phyloP scores from a whole-genome alignment of 2,797 vertebrate genomes.

The Pseudopleuronectes americanus region DNA sequence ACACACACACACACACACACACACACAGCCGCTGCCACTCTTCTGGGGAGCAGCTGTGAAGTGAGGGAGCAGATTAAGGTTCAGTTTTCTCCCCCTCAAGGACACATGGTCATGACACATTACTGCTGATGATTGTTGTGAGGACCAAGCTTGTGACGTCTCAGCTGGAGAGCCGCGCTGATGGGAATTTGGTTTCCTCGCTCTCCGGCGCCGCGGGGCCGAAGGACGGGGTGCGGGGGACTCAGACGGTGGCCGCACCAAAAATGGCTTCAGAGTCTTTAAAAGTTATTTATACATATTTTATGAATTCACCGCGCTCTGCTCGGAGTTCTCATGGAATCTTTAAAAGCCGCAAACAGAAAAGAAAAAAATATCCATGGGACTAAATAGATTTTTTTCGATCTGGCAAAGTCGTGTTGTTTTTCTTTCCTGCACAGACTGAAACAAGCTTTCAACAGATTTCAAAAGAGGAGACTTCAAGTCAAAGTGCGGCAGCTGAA shows the following conservation, averaged over 20 bases:
- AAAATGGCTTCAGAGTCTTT: constrained; percentile 47
- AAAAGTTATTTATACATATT: constrained; percentile 35
- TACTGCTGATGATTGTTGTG: constrained; percentile 72
- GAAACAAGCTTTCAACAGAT: constrained; percentile 50
- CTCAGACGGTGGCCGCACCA: constrained; percentile 38
- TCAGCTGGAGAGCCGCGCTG: constrained; percentile 68
- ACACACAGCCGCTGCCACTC: constrained; percentile 26
- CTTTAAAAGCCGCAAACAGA: no score
- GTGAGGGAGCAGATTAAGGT: constrained; percentile 67
- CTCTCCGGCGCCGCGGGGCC: constrained; percentile 17
- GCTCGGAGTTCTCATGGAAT: constrained; percentile 23
- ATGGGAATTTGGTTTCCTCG: constrained; percentile 61
- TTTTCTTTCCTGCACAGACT: constrained; percentile 30
- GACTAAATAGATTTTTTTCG: constrained; percentile 10
- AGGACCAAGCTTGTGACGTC: constrained; percentile 68
- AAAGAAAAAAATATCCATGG: no score
- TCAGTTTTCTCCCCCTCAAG: constrained; percentile 72
- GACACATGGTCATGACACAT: constrained; percentile 76
- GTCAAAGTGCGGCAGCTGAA: constrained; percentile 60
- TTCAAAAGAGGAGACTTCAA: constrained; percentile 59
- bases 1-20: neutral
- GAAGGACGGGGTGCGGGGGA: neutral
- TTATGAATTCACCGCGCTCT: constrained; percentile 28
- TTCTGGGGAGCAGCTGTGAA: constrained; percentile 24
- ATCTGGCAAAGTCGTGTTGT: constrained; percentile 19